Percentiles rank a stretch among this genome's conserved stretches.
phyloP scores from a whole-genome alignment of 2,888 invertebrate species.

The Drosophila neotestacea region DNA sequence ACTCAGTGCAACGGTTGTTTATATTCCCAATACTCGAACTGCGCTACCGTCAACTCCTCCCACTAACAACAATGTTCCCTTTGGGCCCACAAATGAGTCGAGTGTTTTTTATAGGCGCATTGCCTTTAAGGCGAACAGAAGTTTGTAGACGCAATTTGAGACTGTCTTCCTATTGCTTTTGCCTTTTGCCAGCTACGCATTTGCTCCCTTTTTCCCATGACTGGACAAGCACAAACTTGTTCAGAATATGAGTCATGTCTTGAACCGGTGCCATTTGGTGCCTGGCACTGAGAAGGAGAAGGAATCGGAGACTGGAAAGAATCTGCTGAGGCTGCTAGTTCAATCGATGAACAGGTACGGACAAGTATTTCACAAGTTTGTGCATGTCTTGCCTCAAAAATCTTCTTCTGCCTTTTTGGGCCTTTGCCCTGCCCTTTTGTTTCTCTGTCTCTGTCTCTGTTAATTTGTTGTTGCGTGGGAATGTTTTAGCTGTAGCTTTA shows the following conservation, averaged over 20 bases:
- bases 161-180: slow-evolving; percentile 16
- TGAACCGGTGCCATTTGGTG: slow-evolving; percentile 38
- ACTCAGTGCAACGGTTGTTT: slow-evolving; percentile 66
- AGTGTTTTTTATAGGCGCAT: slow-evolving; percentile 34
- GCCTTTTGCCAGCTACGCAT: slow-evolving; percentile 15
- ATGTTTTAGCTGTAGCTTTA: slow-evolving; percentile 13
- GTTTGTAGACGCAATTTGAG: slow-evolving; percentile 32
- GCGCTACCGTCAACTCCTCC: slow-evolving; percentile 8
- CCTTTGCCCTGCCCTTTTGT: slow-evolving; percentile 36
- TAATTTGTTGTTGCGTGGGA: slow-evolving; percentile 56
- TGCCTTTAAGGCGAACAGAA: slow-evolving; percentile 36
- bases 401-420: slow-evolving; percentile 5
- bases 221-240: slow-evolving; percentile 64
- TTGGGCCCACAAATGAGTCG: slow-evolving; percentile 1
- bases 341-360: slow-evolving; percentile 41
- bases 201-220: slow-evolving; percentile 69
- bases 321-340: slow-evolving; percentile 20
- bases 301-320: slow-evolving; percentile 8
- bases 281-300: slow-evolving; percentile 32
- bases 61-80: slow-evolving; percentile 35
- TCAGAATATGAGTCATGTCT: slow-evolving; percentile 50
- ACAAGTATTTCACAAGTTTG: slow-evolving; percentile 68
- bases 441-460: slow-evolving; percentile 25
- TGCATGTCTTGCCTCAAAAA: slow-evolving; percentile 48
- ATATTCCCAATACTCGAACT: slow-evolving; percentile 5